Evolutionary conservation across 2,113 vertebrate genomes (phyloP).

Genomic region (Pleuronectes platessa): DNA sequence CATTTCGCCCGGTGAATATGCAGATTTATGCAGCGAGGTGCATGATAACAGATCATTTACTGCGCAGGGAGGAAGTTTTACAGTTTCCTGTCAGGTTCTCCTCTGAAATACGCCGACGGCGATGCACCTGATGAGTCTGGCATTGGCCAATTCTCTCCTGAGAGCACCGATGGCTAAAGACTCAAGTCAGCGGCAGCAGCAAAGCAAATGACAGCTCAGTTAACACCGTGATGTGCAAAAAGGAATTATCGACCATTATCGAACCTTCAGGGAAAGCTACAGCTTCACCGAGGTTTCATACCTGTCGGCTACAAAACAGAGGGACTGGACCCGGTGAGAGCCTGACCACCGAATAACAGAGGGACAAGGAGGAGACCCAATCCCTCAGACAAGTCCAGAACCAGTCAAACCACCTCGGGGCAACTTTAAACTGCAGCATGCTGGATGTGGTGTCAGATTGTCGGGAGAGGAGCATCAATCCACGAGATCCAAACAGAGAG

Average conservation of each 20-base stretch:
- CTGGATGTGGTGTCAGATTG: background rate
- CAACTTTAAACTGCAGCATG: background rate
- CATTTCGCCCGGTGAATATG: conserved; percentile 22
- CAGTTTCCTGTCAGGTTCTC: background rate
- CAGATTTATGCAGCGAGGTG: conserved; percentile 28
- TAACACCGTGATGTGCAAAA: background rate
- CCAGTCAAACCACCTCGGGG: background rate
- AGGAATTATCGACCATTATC: background rate
- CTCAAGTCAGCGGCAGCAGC: background rate
- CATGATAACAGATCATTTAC: conserved; percentile 5
- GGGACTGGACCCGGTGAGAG: background rate
- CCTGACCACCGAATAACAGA: background rate
- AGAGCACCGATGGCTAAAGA: background rate
- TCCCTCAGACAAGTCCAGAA: background rate
- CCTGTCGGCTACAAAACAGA: background rate
- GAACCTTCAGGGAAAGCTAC: background rate
- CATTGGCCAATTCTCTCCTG: background rate
- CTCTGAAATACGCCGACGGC: background rate
- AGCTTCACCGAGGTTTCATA: background rate
- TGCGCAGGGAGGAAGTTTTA: background rate
- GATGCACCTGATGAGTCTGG: background rate
- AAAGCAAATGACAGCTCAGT: conserved; percentile 27
- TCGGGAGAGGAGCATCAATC: background rate
- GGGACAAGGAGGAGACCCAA: background rate
- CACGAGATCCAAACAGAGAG: background rate